Evolutionary conservation across 2,113 vertebrate genomes (phyloP), one percentile per base, ranked within the genome.

Genomic region (Mastomys coucha): DNA sequence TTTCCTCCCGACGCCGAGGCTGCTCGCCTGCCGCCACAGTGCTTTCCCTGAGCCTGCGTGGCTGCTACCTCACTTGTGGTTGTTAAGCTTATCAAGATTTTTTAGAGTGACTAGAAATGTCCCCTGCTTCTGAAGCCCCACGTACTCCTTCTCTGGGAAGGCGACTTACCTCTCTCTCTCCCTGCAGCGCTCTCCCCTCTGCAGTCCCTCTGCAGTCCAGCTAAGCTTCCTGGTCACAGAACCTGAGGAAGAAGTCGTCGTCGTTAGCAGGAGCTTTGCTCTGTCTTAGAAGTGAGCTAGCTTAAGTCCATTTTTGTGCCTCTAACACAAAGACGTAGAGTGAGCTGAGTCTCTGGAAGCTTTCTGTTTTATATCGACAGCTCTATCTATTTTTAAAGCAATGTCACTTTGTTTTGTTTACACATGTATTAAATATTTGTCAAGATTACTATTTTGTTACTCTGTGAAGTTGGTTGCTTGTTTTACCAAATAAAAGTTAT

Each of bases 361-460:
- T 95, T 95, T 97, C 84, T 96, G 92, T 89, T 97, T 97, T 97
- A 60, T 95, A 96, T 84, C 69, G 92, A 97, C 97, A 98, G 53
- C 86, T 85, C 85, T 97, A 4, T 97, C 96, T 97, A 80, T 96
- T 98, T 98, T 98, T 86, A 95, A 97, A 82, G 95, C 93, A 96
- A 24, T 96, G 96, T 95, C 92, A 97, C 96, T 97, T 98, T 96
- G 89, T 91, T 95, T 91, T 95, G 92, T 97, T 97, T 97, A 94
- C 91, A 97, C 78, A 94, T 95, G 82, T 94, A 96, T 96, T 92
- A 69, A 95, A 87, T 97, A 97, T 90, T 76, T 96, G 96, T 96
- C 94, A 94, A 95, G 77, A 97, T 97, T 97, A 93, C 95, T 97
- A 97, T 97, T 98, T 98, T 98, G 86, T 91, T 96, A 72, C 63